Evolutionary conservation across 2,113 vertebrate species (phyloP), one percentile per base, ranked within the genome.

Genomic region (Himantopus leucocephalus): DNA sequence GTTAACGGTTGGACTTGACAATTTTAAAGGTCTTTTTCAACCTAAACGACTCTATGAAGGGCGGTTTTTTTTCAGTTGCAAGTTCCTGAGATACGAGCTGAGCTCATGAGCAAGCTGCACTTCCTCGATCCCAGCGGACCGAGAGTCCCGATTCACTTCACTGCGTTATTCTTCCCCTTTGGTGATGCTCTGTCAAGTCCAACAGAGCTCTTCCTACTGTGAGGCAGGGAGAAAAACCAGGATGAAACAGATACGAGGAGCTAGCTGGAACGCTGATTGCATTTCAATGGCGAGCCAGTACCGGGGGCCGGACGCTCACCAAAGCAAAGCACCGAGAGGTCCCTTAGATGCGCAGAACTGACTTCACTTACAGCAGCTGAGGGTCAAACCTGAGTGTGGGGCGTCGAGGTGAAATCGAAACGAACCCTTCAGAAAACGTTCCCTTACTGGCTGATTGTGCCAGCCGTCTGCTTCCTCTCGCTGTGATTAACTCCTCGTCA

Each of bases 61-160:
- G 22, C 24, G 3, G 30, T 12, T 39, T 34, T 55, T 55, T 30
- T 62, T 63, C 3, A 47, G 43, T 3, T 18, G 35, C 24, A 30
- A 21, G 32, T 39, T 47, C n/a, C 19, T 3, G 63, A 71, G 81
- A 30, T 5, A 23, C 0, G 4, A 53, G 58, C 62, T 24, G 62
- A 60, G 70, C 62, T 52, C 59, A 13, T 2, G 50, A 35, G 32
- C 21, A 23, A 70, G 48, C 63, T 27, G 41, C 41, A 7, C 47
- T 48, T 22, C 41, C 32, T 70, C 43, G 32, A 1, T n/a, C 68
- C 56, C 29, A 13, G 55, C 2, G 50, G 62, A 45, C 7, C 4
- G 0, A 13, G 22, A 45, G n/a, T 14, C 45, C 50, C 0, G 0
- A 47, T 12, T 47, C 43, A 24, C 34, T 52, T 41, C 22, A 4